Percentiles rank a stretch among this genome's conserved stretches.
Evolutionary conservation across 2,113 vertebrate genomes (phyloP).

Genomic region (Mustelus asterias): DNA sequence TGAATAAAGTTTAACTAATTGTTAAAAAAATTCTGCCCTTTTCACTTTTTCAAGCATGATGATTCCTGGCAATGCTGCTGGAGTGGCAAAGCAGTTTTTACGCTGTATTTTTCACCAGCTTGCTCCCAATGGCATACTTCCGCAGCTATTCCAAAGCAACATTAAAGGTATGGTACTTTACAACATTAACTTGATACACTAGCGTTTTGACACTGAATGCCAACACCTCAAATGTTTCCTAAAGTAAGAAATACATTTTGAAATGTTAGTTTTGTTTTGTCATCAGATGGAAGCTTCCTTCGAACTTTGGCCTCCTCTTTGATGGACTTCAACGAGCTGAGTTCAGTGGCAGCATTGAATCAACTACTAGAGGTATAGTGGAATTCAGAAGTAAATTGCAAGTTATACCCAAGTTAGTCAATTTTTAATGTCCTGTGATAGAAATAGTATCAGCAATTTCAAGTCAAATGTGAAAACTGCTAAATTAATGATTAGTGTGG

Average conservation of each 20-base stretch:
- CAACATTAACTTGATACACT: background rate
- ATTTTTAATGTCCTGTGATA: background rate
- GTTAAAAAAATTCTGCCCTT: slow-evolving; percentile 17
- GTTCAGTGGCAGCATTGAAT: slow-evolving; percentile 87
- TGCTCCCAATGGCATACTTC: slow-evolving; percentile 93
- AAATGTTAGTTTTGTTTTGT: background rate
- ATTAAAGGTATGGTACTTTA: slow-evolving; percentile 76
- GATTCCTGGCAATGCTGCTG: slow-evolving; percentile 94
- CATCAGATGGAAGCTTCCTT: slow-evolving; percentile 86
- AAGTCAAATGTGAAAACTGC: background rate
- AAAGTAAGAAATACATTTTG: background rate
- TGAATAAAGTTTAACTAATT: slow-evolving; percentile 1
- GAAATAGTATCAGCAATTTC: background rate
- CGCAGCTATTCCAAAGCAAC: slow-evolving; percentile 95
- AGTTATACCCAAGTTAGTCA: too few relatives aligned
- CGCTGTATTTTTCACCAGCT: slow-evolving; percentile 94
- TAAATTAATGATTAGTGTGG: background rate
- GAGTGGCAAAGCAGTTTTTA: slow-evolving; percentile 97
- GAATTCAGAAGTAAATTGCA: background rate
- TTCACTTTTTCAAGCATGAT: slow-evolving; percentile 69
- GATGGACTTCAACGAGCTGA: slow-evolving; percentile 94
- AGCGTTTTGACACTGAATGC: background rate
- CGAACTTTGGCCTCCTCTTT: slow-evolving; percentile 82
- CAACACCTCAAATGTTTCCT: background rate
- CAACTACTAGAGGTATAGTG: slow-evolving; percentile 83